Evolutionary conservation across 2,888 invertebrate genomes (phyloP).

Genomic region (Taenaris catops): DNA sequence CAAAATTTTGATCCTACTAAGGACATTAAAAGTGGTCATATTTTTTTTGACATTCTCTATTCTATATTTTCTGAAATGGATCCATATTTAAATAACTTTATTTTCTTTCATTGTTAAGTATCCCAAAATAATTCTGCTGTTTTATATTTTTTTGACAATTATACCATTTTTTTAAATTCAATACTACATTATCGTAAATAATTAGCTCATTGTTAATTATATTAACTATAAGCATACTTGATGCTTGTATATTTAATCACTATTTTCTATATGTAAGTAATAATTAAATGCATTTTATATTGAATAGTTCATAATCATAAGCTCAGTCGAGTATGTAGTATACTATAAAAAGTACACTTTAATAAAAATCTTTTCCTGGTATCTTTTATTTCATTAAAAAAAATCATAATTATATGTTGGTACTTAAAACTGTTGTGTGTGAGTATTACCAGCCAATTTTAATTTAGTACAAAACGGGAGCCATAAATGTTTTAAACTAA

Average conservation of each 20-base stretch:
- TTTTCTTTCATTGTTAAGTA: too few species aligned
- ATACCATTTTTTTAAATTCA: neutral
- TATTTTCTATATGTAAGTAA: constrained; percentile 29
- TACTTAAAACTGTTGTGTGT: constrained; percentile 20
- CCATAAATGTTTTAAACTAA: constrained; percentile 50
- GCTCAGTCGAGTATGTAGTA: constrained; percentile 18
- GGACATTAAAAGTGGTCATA: too few species aligned
- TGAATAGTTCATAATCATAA: constrained; percentile 29
- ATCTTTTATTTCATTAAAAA: constrained; percentile 6
- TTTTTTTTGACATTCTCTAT: too few species aligned
- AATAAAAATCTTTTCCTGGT: too few species aligned
- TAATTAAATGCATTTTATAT: constrained; percentile 31
- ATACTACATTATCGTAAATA: constrained; percentile 3
- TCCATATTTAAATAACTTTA: too few species aligned
- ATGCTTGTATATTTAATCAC: constrained; percentile 33
- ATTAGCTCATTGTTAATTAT: constrained; percentile 13
- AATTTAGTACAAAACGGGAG: constrained; percentile 65
- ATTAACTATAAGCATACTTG: constrained; percentile 27
- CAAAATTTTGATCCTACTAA: too few species aligned
- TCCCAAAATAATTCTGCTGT: neutral
- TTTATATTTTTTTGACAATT: neutral
- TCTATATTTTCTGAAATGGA: too few species aligned
- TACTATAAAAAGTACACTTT: constrained; percentile 8
- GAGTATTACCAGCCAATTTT: constrained; percentile 20
- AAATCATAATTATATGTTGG: constrained; percentile 11